Conservation (phyloP, 2,888 invertebrate species). For the Panopea generosa region DNA sequence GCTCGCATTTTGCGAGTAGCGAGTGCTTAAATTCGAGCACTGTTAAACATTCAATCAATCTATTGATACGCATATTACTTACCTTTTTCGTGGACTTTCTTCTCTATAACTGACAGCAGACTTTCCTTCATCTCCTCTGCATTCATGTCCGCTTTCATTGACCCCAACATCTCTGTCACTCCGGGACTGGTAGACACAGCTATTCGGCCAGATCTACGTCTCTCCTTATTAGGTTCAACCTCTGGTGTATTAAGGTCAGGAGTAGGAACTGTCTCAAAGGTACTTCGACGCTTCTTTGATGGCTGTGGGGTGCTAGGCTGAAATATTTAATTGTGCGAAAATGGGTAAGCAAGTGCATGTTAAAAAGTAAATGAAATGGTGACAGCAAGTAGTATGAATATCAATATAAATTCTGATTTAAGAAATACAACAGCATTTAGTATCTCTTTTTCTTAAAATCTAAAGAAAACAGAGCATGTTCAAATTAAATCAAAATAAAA, state of each 20-base stretch:
- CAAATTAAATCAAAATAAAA: too few relatives aligned
- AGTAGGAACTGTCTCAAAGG: constrained; percentile 71
- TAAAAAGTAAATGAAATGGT: too few relatives aligned
- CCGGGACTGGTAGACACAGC: constrained; percentile 58
- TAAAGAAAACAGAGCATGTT: too few relatives aligned
- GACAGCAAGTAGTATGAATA: too few relatives aligned
- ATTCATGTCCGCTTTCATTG: constrained; percentile 72
- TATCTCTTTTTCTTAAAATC: too few relatives aligned
- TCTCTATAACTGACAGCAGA: constrained; percentile 73
- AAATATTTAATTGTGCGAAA: constrained; percentile 14
- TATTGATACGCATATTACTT: too few relatives aligned
- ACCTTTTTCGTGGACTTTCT: constrained; percentile 72
- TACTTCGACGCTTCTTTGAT: constrained; percentile 63
- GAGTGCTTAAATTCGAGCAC: too few relatives aligned
- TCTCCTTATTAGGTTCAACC: constrained; percentile 12
- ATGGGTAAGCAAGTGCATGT: background rate
- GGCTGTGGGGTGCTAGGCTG: constrained; percentile 29
- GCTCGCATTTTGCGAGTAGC: too few relatives aligned
- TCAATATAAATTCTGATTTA: too few relatives aligned
- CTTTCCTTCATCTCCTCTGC: constrained; percentile 73
- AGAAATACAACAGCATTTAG: too few relatives aligned
- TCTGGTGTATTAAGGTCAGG: constrained; percentile 35
- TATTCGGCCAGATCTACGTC: background rate
- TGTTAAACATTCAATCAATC: too few relatives aligned
- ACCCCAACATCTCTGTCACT: constrained; percentile 69